A percentile compares a stretch with the other conserved stretches of the same genome.
Evolutionary conservation across 2,888 invertebrate species (phyloP).

Genomic region (Drosophila diplacantha): DNA sequence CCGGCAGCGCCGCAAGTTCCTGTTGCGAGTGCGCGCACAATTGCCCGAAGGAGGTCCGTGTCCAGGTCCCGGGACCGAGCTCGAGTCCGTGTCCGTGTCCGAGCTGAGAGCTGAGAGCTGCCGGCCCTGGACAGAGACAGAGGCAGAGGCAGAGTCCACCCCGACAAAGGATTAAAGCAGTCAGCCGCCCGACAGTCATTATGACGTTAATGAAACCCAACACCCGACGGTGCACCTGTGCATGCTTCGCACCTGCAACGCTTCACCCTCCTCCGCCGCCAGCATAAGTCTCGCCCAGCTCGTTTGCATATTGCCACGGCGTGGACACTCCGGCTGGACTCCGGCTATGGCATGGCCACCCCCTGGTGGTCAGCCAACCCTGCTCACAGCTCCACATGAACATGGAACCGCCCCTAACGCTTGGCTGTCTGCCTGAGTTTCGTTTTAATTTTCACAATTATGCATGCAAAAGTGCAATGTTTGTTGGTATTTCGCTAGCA

Average conservation of each 20-base stretch:
- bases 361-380: background rate
- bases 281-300: conserved; percentile 40
- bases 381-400: background rate
- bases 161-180: conserved; percentile 60
- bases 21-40: conserved; percentile 58
- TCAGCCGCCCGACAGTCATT: conserved; percentile 56
- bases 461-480: conserved; percentile 70
- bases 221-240: conserved; percentile 65
- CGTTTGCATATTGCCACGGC: conserved; percentile 48
- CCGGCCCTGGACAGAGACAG: conserved; percentile 6
- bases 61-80: conserved; percentile 16
- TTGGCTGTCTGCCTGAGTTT: conserved; percentile 53
- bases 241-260: conserved; percentile 62
- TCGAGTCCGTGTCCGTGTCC: conserved; percentile 13
- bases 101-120: conserved; percentile 9
- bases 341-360: background rate
- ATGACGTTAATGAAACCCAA: conserved; percentile 71
- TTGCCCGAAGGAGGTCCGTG: conserved; percentile 43
- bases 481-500: conserved; percentile 56
- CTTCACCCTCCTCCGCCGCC: background rate
- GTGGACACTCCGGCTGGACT: conserved; percentile 21
- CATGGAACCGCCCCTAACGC: conserved; percentile 22
- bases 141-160: conserved; percentile 12
- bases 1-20: conserved; percentile 65
- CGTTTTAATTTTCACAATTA: conserved; percentile 70